Evolutionary conservation across 2,888 invertebrate genomes (phyloP).

Genomic region (Drosophila ochracea): DNA sequence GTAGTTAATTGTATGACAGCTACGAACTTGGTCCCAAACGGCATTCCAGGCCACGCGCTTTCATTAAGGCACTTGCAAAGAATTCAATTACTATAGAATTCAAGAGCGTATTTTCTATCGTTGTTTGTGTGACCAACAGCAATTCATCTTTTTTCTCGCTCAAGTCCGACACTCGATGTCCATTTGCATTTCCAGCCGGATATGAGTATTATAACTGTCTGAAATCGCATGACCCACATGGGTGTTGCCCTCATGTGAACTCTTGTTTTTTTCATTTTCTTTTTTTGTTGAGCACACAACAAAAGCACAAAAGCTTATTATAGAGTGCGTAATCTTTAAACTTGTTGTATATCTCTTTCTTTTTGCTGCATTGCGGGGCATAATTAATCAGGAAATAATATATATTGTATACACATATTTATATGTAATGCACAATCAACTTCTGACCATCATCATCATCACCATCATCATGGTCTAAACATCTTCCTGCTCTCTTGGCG

Average conservation of each 20-base stretch:
- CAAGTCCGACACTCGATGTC: conserved; percentile 5
- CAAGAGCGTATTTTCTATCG: conserved; percentile 20
- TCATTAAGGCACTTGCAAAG: conserved; percentile 28
- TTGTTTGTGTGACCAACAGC: conserved; percentile 10
- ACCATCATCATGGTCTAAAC: conserved; percentile 8
- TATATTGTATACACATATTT: conserved; percentile 41
- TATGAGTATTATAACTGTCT: conserved; percentile 31
- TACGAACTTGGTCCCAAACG: conserved; percentile 33
- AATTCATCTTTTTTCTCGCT: conserved; percentile 32
- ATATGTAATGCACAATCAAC: conserved; percentile 39
- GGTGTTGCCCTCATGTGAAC: conserved; percentile 34
- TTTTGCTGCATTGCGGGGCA: conserved; percentile 49
- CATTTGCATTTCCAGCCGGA: conserved; percentile 55
- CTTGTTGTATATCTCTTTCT: conserved; percentile 35
- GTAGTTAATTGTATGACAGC: conserved; percentile 44
- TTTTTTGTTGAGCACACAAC: not conserved
- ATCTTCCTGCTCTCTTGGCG: conserved; percentile 20
- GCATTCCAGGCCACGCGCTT: conserved; percentile 59
- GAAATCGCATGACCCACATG: conserved; percentile 53
- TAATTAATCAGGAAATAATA: conserved; percentile 77
- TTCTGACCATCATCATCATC: conserved; percentile 10
- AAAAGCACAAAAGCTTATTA: conserved; percentile 35
- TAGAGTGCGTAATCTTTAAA: conserved; percentile 53
- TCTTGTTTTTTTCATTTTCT: not conserved
- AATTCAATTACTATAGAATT: conserved; percentile 55